These are phyloP conservation scores for Enteromius fasciolatus DNA, from an alignment of 2,797 vertebrate genomes.

Conservation along the genomic window DNA sequence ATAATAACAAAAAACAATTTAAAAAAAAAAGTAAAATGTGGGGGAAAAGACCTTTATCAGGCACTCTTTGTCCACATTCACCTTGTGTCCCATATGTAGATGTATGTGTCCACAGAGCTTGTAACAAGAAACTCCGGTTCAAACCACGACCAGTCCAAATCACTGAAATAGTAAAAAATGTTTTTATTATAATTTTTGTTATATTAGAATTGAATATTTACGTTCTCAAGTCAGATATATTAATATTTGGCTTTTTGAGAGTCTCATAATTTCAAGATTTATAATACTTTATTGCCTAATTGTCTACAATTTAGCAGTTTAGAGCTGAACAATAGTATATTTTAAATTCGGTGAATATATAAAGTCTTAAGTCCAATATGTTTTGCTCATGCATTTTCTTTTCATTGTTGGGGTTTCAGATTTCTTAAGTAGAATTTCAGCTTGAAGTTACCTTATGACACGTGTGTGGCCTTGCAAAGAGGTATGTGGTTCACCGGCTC, in stretches of 20 bases:
- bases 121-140: conserved; percentile 93
- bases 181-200: neutral
- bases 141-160: conserved; percentile 97
- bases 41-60: neutral
- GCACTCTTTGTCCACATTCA: conserved; percentile 65
- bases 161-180: conserved; percentile 77
- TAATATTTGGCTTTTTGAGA: neutral
- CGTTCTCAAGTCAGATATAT: neutral
- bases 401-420: neutral
- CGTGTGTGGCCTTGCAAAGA: conserved; percentile 95
- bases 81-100: conserved; percentile 99
- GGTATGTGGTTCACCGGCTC: conserved; percentile 87
- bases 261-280: neutral
- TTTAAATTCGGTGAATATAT: neutral
- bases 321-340: neutral
- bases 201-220: neutral
- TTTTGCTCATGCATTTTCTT: neutral
- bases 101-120: conserved; percentile 97
- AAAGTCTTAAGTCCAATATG: neutral
- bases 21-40: conserved; percentile 2
- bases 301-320: neutral
- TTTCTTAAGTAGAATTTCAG: neutral
- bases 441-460: conserved; percentile 88
- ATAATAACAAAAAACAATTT: conserved; percentile 4
- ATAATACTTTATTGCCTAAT: neutral